phyloP scores from a whole-genome alignment of 2,888 invertebrate genomes.

The Syritta pipiens region DNA sequence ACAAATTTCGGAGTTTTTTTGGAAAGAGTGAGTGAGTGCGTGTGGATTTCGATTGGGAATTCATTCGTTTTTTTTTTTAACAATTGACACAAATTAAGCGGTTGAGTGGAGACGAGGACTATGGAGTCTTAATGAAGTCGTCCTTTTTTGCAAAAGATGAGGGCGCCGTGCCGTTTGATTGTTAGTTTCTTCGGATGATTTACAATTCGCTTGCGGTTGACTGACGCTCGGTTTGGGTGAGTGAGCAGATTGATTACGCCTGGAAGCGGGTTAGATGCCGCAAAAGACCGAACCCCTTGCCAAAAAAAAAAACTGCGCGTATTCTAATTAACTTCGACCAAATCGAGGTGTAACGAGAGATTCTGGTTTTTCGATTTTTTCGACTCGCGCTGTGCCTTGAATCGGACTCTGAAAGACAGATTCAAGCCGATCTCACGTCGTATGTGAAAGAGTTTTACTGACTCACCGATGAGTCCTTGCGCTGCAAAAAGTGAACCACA shows the following conservation, averaged over 20 bases:
- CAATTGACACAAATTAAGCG: slow-evolving; percentile 65
- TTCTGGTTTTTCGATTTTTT: no score
- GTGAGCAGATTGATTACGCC: not conserved
- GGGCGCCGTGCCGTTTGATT: slow-evolving; percentile 44
- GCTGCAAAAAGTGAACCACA: no score
- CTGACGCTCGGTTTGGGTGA: slow-evolving; percentile 14
- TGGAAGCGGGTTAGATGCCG: no score
- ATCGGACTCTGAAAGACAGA: no score
- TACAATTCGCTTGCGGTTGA: slow-evolving; percentile 38
- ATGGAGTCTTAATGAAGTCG: slow-evolving; percentile 57
- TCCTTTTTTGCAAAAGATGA: slow-evolving; percentile 26
- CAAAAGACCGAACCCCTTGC: no score
- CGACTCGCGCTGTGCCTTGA: no score
- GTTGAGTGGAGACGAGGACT: slow-evolving; percentile 44
- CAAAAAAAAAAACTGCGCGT: no score
- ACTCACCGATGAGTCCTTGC: no score
- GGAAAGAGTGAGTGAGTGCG: not conserved
- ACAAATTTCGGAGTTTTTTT: slow-evolving; percentile 17
- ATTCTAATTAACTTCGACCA: no score
- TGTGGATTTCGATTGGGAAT: slow-evolving; percentile 35
- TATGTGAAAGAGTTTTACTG: no score
- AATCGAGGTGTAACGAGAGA: no score
- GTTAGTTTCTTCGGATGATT: slow-evolving; percentile 37
- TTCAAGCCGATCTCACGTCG: no score
- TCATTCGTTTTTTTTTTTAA: slow-evolving; percentile 24